Percentiles rank a stretch among this genome's conserved stretches.
Evolutionary conservation across 2,113 vertebrate genomes (phyloP).

Genomic region (Cebidichthys violaceus): DNA sequence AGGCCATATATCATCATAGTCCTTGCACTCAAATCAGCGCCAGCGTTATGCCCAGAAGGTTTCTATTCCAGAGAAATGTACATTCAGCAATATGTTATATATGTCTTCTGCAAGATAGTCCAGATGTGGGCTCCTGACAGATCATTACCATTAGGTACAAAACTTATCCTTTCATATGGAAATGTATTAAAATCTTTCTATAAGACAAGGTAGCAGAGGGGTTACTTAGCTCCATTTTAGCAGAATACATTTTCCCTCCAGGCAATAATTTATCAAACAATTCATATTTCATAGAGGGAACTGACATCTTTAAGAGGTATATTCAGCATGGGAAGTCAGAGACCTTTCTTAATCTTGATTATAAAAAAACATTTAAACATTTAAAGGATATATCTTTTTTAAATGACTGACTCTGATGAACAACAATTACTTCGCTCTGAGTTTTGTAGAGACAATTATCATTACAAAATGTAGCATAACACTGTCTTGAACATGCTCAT

Average conservation of each 20-base stretch:
- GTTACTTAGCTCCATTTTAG: constrained; percentile 1
- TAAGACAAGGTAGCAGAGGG: neutral
- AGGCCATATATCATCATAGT: neutral
- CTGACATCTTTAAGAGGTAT: constrained; percentile 9
- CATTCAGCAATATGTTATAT: constrained; percentile 27
- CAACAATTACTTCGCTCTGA: neutral
- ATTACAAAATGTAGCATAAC: neutral
- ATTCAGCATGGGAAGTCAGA: neutral
- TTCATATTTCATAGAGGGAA: constrained; percentile 29
- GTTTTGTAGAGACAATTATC: neutral
- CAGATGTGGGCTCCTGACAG: constrained; percentile 15
- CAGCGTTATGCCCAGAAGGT: neutral
- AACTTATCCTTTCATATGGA: constrained; percentile 33
- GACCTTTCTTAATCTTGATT: neutral
- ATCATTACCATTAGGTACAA: constrained; percentile 15
- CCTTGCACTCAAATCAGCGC: neutral
- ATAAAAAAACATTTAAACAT: neutral
- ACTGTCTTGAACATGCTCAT: neutral
- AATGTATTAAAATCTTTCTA: constrained; percentile 9
- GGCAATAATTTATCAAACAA: constrained; percentile 38
- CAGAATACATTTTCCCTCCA: neutral
- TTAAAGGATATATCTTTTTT: neutral
- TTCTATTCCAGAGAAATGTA: constrained; percentile 8
- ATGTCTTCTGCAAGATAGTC: neutral
- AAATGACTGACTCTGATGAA: neutral